A percentile compares a stretch with the other conserved stretches of the same genome.
These are phyloP conservation scores for Grapholita molesta DNA, from an alignment of 1,140 invertebrate genomes.

Conservation along the genomic window DNA sequence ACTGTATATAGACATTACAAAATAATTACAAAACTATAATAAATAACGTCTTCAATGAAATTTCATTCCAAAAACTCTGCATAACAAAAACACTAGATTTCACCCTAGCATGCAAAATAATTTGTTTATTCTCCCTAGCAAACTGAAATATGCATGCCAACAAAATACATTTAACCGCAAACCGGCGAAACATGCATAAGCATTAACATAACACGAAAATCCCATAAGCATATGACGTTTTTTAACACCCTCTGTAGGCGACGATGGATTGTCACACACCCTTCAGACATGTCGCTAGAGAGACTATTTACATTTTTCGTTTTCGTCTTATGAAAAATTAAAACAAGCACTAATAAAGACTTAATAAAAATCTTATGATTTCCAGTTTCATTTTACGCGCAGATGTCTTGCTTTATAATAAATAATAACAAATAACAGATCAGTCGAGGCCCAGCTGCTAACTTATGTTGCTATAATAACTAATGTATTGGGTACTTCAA, in stretches of 20 bases:
- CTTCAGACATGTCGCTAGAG: neutral
- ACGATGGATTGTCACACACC: conserved; percentile 30
- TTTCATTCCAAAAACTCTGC: neutral
- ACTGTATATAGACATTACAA: too few species aligned
- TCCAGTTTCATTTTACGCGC: too few species aligned
- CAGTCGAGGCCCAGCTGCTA: too few species aligned
- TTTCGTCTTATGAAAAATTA: neutral
- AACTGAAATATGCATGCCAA: conserved; percentile 13
- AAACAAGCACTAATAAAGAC: neutral
- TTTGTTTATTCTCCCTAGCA: neutral
- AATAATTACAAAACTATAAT: too few species aligned
- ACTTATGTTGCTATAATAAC: too few species aligned
- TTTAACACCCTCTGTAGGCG: conserved; percentile 56
- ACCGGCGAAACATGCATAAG: conserved; percentile 7
- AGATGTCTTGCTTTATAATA: too few species aligned
- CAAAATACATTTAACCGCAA: conserved; percentile 23
- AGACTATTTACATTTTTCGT: neutral
- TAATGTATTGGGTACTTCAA: too few species aligned
- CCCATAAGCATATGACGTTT: conserved; percentile 72
- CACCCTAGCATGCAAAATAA: conserved; percentile 4
- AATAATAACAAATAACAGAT: too few species aligned
- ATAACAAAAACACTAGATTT: conserved; percentile 24
- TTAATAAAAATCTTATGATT: too few species aligned
- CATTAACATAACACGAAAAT: conserved; percentile 72
- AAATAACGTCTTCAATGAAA: too few species aligned